phyloP scores from a whole-genome alignment of 2,888 invertebrate species.

The Eupithecia subfuscata region DNA sequence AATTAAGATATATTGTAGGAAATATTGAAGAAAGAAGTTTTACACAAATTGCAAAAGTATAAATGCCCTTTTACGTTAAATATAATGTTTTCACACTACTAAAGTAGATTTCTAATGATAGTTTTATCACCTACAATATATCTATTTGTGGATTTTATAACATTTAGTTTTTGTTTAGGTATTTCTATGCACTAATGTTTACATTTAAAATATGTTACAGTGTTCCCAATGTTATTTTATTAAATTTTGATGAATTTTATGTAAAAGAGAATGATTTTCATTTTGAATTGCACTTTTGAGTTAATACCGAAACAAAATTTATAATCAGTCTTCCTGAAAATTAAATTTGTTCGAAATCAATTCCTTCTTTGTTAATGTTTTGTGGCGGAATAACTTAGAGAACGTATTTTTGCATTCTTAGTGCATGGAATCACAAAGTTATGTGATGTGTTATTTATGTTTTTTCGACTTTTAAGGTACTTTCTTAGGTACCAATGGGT shows the following conservation, averaged over 20 bases:
- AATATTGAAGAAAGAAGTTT: conserved; percentile 62
- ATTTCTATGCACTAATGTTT: conserved; percentile 80
- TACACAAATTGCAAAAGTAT: conserved; percentile 71
- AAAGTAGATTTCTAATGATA: conserved; percentile 76
- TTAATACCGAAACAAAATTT: conserved; percentile 22
- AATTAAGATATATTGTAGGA: conserved; percentile 69
- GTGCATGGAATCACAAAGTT: conserved; percentile 28
- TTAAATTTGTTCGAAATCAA: conserved; percentile 35
- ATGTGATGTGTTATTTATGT: conserved; percentile 3
- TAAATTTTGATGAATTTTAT: conserved; percentile 50
- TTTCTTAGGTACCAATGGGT: conserved; percentile 14
- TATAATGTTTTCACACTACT: conserved; percentile 72
- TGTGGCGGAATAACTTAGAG: not conserved
- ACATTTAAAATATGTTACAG: conserved; percentile 82
- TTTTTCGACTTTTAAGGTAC: conserved; percentile 14
- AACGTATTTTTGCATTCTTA: conserved; percentile 25
- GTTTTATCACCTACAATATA: conserved; percentile 77
- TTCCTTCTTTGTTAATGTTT: conserved; percentile 29
- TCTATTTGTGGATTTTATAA: conserved; percentile 66
- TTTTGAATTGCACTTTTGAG: conserved; percentile 33
- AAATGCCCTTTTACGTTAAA: conserved; percentile 81
- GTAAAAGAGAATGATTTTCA: conserved; percentile 35
- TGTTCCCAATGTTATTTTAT: conserved; percentile 82
- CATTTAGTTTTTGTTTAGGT: conserved; percentile 62
- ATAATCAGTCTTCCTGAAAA: conserved; percentile 64